Evolutionary conservation across 2,797 vertebrate genomes (phyloP).

Genomic region (Propithecus perrieri): DNA sequence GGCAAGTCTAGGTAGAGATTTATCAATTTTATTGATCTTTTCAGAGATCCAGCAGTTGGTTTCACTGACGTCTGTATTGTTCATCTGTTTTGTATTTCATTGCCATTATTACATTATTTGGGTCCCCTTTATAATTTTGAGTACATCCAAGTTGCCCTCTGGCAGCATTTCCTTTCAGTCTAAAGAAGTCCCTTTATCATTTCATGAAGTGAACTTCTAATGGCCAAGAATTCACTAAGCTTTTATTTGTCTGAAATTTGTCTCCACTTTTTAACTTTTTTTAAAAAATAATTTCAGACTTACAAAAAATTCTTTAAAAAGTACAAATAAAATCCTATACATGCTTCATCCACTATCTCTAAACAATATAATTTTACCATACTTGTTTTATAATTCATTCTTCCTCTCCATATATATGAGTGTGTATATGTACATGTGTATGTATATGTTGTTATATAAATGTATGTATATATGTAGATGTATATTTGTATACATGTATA

Average conservation of each 20-base stretch:
- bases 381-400: neutral
- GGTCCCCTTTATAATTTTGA: neutral
- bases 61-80: neutral
- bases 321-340: neutral
- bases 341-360: neutral
- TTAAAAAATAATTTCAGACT: neutral
- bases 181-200: neutral
- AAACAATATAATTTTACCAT: neutral
- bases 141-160: neutral
- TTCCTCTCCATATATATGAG: neutral
- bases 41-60: neutral
- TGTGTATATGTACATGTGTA: neutral
- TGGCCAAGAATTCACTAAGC: neutral
- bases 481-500: neutral
- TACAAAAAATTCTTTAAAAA: neutral
- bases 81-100: neutral
- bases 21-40: neutral
- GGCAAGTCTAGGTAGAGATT: neutral
- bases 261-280: neutral
- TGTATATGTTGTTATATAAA: neutral
- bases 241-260: neutral
- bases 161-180: neutral
- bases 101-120: neutral
- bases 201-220: neutral
- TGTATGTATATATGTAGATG: too few species aligned